Evolutionary conservation across 2,113 vertebrate genomes (phyloP).

Genomic region (Ellobius talpinus): DNA sequence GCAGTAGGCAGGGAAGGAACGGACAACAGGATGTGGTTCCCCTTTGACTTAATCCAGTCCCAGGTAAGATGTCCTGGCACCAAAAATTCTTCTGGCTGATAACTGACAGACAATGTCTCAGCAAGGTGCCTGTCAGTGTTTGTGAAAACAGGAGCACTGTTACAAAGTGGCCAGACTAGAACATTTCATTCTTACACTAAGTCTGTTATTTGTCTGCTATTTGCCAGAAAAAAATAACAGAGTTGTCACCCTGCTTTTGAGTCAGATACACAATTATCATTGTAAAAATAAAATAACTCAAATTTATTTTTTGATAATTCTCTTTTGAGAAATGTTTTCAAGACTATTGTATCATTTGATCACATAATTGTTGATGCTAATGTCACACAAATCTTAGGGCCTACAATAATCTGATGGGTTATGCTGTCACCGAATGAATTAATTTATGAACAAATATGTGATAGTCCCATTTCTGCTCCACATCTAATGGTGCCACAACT

Average conservation of each 20-base stretch:
- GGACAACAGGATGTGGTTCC: not conserved
- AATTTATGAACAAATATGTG: not conserved
- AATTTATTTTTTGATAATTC: slow-evolving; percentile 33
- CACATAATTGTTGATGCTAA: slow-evolving; percentile 31
- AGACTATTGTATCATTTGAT: not conserved
- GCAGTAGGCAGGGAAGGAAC: not conserved
- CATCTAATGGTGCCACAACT: not conserved
- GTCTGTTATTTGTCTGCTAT: not conserved
- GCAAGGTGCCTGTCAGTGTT: not conserved
- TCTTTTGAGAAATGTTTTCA: slow-evolving; percentile 20
- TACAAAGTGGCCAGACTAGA: not conserved
- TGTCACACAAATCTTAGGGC: not conserved
- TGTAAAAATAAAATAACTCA: slow-evolving; percentile 25
- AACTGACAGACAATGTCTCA: not conserved
- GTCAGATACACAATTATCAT: not conserved
- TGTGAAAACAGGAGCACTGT: not conserved
- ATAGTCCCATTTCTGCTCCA: not conserved
- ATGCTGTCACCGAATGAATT: not conserved
- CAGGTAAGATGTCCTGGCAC: not conserved
- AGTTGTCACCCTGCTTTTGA: not conserved
- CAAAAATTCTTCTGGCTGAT: not conserved
- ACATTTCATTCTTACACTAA: not conserved
- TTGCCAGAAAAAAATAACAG: slow-evolving; percentile 13
- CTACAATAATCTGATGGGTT: slow-evolving; percentile 1
- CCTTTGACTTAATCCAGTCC: not conserved